Conservation (phyloP, 2,888 invertebrate genomes). For the Lepidocyrtoides sp. region DNA sequence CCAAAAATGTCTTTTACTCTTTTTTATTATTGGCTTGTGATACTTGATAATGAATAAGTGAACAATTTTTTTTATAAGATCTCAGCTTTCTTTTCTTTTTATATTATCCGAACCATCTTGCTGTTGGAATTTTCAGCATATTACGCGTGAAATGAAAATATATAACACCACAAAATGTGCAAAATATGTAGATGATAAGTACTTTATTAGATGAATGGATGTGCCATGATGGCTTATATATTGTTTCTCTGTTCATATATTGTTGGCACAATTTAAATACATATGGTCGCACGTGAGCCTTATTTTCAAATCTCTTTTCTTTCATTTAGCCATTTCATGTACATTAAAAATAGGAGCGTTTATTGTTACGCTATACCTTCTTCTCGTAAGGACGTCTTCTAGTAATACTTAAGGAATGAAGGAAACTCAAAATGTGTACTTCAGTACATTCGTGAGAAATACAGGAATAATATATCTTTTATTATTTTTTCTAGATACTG, state of each 20-base stretch:
- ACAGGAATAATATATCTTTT: neutral
- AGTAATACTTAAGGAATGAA: neutral
- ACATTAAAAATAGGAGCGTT: neutral
- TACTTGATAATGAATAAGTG: constrained; percentile 65
- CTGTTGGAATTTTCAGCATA: too few species aligned
- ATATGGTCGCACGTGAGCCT: too few species aligned
- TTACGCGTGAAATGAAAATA: too few species aligned
- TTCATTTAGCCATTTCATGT: constrained; percentile 21
- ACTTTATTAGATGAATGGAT: too few species aligned
- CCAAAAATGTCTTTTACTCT: neutral
- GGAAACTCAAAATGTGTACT: constrained; percentile 1
- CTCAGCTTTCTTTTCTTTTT: too few species aligned
- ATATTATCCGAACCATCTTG: too few species aligned
- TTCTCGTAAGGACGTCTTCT: neutral
- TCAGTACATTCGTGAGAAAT: neutral
- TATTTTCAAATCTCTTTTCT: constrained; percentile 56
- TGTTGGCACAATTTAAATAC: too few species aligned
- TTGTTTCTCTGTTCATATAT: too few species aligned
- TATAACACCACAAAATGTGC: too few species aligned
- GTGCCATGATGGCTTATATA: too few species aligned
- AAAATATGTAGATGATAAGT: too few species aligned
- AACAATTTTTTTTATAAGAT: constrained; percentile 29
- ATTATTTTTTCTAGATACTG: neutral
- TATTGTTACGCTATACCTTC: neutral
- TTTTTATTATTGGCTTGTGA: constrained; percentile 10